A percentile compares a stretch with the other conserved stretches of the same genome.
phyloP scores from a whole-genome alignment of 1,140 invertebrate species.

The Conus ventricosus region DNA sequence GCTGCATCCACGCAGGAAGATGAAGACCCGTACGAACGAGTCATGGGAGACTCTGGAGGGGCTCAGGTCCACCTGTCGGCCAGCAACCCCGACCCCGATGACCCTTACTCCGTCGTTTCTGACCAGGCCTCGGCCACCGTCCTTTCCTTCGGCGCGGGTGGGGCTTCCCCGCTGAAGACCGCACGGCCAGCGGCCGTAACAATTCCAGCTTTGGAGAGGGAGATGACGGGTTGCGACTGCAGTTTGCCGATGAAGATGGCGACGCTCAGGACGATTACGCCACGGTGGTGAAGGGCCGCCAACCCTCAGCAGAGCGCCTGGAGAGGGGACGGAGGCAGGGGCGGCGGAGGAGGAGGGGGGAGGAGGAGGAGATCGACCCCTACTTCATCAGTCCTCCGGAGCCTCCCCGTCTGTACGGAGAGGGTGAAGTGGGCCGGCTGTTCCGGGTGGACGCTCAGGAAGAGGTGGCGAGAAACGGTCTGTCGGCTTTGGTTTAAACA shows the following conservation, averaged over 20 bases:
- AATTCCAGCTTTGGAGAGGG: neutral
- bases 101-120: conserved; percentile 47
- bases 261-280: conserved; percentile 45
- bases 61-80: neutral
- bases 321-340: neutral
- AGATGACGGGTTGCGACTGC: neutral
- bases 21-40: conserved; percentile 48
- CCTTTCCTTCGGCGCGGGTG: neutral
- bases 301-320: neutral
- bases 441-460: neutral
- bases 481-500: too few relatives aligned
- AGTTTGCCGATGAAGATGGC: conserved; percentile 15
- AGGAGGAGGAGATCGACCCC: conserved; percentile 28
- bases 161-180: neutral
- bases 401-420: conserved; percentile 44
- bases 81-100: conserved; percentile 39
- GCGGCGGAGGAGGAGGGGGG: neutral
- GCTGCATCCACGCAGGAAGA: conserved; percentile 44
- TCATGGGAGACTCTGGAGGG: conserved; percentile 27
- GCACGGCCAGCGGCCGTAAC: neutral
- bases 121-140: conserved; percentile 28
- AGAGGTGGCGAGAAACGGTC: neutral
- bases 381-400: conserved; percentile 38
- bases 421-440: conserved; percentile 12
- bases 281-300: conserved; percentile 41